Conservation (phyloP, 2,113 vertebrate genomes). For the Ginglymostoma cirratum region DNA sequence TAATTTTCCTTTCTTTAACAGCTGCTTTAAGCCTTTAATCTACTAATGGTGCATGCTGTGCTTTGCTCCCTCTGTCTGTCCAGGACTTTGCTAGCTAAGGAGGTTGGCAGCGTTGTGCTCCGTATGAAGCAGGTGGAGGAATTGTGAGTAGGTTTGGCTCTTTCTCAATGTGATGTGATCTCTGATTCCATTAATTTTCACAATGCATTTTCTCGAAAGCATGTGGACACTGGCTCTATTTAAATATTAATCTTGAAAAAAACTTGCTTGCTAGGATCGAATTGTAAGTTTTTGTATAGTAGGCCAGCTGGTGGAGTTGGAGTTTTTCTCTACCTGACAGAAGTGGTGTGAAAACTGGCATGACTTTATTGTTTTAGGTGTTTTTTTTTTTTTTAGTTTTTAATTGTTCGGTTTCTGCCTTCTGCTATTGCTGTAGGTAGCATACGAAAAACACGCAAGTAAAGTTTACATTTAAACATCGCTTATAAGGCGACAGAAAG, state of each 20-base stretch:
- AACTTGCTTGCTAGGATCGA: not conserved
- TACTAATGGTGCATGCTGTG: slow-evolving; percentile 63
- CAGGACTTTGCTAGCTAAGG: slow-evolving; percentile 91
- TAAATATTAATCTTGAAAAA: not conserved
- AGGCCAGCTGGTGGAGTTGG: not conserved
- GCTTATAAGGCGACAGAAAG: no score
- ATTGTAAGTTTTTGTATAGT: not conserved
- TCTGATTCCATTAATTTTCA: slow-evolving; percentile 4
- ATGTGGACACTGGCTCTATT: not conserved
- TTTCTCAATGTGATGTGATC: slow-evolving; percentile 45
- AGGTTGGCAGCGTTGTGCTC: slow-evolving; percentile 96
- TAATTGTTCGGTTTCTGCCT: not conserved
- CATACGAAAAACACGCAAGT: not conserved
- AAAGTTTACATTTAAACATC: not conserved
- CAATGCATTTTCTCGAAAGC: not conserved
- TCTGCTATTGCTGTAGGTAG: not conserved
- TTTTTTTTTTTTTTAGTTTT: not conserved
- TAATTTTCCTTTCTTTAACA: slow-evolving; percentile 34
- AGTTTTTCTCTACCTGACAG: not conserved
- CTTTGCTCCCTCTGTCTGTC: slow-evolving; percentile 66
- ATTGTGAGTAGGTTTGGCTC: slow-evolving; percentile 89
- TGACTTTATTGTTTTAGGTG: not conserved
- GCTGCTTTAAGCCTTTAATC: slow-evolving; percentile 43
- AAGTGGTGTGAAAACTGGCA: not conserved
- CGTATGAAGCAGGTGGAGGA: slow-evolving; percentile 99